These are phyloP conservation scores for Lamproptera curius DNA, from an alignment of 2,888 invertebrate species.

Conservation along the genomic window DNA sequence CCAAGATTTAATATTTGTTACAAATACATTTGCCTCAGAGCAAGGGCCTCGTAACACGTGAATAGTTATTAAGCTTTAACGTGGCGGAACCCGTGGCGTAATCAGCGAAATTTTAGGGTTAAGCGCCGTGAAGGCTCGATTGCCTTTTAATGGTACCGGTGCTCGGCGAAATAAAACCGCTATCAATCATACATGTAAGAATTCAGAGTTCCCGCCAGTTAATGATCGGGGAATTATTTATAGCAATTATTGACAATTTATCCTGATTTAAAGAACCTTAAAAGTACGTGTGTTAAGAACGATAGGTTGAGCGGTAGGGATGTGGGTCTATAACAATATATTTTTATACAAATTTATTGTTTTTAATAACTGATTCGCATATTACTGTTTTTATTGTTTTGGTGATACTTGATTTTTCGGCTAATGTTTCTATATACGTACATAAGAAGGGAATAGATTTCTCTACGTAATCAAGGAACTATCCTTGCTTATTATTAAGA, in stretches of 20 bases:
- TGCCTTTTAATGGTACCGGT: slow-evolving; percentile 33
- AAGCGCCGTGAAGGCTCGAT: slow-evolving; percentile 28
- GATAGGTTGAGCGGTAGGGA: background rate
- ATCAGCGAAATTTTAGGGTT: slow-evolving; percentile 24
- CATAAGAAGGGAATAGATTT: no score
- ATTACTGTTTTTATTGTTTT: no score
- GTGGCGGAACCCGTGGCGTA: background rate
- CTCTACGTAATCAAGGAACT: no score
- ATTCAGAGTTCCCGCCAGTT: background rate
- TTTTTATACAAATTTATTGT: no score
- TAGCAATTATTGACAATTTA: background rate
- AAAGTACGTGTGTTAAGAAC: background rate
- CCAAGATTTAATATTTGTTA: no score
- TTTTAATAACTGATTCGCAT: no score
- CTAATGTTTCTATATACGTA: no score
- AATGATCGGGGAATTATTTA: background rate
- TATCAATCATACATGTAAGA: slow-evolving; percentile 35
- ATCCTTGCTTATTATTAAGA: no score
- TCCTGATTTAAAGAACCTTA: background rate
- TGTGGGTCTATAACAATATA: no score
- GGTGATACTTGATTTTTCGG: no score
- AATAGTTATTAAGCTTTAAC: no score
- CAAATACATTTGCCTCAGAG: background rate
- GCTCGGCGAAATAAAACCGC: slow-evolving; percentile 27
- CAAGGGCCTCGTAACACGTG: no score